Percentiles rank a stretch among this genome's conserved stretches.
Evolutionary conservation across 2,797 vertebrate species (phyloP).

Genomic region (Odontamblyopus lacepedii): DNA sequence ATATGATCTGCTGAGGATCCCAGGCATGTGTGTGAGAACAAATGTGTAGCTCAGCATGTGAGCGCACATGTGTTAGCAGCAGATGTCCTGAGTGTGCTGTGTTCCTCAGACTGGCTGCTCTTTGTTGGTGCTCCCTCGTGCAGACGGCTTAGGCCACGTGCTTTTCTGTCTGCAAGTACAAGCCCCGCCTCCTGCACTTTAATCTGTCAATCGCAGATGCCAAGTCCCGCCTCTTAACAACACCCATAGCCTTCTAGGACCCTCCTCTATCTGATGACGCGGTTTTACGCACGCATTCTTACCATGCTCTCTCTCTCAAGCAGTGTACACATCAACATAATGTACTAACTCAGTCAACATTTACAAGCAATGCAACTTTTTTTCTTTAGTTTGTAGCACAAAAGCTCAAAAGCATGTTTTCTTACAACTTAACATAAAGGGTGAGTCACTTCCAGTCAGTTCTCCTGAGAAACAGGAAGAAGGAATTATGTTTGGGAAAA

Average conservation of each 20-base stretch:
- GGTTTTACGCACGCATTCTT: conserved; percentile 64
- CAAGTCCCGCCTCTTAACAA: conserved; percentile 46
- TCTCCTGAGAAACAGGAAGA: conserved; percentile 25
- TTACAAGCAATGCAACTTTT: conserved; percentile 16
- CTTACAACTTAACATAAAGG: conserved; percentile 26
- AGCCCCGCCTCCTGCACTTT: conserved; percentile 52
- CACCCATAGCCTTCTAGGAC: conserved; percentile 31
- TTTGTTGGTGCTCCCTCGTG: conserved; percentile 78
- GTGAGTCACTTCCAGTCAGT: background rate
- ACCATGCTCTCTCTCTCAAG: conserved; percentile 42
- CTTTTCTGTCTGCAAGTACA: conserved; percentile 57
- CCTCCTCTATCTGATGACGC: conserved; percentile 55
- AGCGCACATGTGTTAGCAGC: conserved; percentile 59
- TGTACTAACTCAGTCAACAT: conserved; percentile 9
- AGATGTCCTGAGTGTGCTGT: conserved; percentile 69
- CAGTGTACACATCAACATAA: conserved; percentile 20
- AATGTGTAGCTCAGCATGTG: conserved; percentile 49
- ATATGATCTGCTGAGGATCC: conserved; percentile 32
- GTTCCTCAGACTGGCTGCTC: conserved; percentile 65
- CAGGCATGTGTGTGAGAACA: conserved; percentile 42
- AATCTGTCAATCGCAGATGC: conserved; percentile 68
- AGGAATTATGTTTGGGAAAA: conserved; percentile 26
- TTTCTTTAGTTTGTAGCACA: background rate
- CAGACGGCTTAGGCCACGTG: conserved; percentile 73
- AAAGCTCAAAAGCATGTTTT: conserved; percentile 1